Evolutionary conservation across 2,797 vertebrate species (phyloP).

Genomic region (Danionella dracula): DNA sequence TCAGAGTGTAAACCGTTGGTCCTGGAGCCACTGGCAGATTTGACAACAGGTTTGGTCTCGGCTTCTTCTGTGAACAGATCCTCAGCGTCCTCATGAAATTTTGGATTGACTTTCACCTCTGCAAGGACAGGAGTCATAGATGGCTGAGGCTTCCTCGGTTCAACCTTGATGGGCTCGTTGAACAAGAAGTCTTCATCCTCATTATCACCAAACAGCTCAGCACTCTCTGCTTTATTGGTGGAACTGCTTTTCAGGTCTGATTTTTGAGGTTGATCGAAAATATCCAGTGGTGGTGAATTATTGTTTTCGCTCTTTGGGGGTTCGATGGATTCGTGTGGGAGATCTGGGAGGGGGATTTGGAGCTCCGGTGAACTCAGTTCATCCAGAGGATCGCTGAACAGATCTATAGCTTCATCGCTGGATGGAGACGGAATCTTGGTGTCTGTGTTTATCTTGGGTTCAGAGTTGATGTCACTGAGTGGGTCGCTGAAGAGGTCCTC

Average conservation of each 20-base stretch:
- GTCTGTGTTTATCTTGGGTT: conserved; percentile 9
- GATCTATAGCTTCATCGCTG: conserved; percentile 1
- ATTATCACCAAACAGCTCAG: conserved; percentile 56
- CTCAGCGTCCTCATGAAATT: conserved; percentile 27
- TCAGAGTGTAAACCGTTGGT: conserved; percentile 81
- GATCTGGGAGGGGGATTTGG: conserved; percentile 9
- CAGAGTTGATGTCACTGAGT: neutral
- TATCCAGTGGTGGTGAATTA: conserved; percentile 43
- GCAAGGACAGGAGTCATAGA: conserved; percentile 24
- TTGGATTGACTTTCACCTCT: conserved; percentile 17
- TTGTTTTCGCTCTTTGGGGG: neutral
- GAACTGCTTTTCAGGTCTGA: conserved; percentile 14
- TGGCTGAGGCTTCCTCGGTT: conserved; percentile 48
- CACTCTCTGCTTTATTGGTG: conserved; percentile 44
- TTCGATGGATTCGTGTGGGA: neutral
- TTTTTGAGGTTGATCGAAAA: conserved; percentile 43
- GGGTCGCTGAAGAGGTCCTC: conserved; percentile 41
- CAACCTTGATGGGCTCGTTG: conserved; percentile 51
- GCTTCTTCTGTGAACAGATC: conserved; percentile 65
- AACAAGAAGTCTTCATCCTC: conserved; percentile 61
- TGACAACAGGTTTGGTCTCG: neutral
- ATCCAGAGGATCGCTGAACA: conserved; percentile 32
- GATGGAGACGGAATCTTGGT: conserved; percentile 4
- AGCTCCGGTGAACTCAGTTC: conserved; percentile 3
- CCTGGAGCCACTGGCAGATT: conserved; percentile 52